Conservation (phyloP, 2,888 invertebrate species). For the Hirtodrosophila confusa region DNA sequence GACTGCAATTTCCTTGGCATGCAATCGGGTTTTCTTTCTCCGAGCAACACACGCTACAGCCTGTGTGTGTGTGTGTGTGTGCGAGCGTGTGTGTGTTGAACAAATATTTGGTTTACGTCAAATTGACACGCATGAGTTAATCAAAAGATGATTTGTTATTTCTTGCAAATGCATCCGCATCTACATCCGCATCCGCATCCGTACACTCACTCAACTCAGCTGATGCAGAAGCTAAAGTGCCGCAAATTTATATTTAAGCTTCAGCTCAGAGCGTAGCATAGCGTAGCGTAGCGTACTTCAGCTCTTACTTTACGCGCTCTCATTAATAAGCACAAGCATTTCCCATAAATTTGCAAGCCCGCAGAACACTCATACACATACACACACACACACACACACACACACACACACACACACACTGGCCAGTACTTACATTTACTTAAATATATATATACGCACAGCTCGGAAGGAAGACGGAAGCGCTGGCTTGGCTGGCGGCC, state of each 20-base stretch:
- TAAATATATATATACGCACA: constrained; percentile 37
- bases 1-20: constrained; percentile 76
- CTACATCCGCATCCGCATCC: constrained; percentile 23
- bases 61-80: constrained; percentile 8
- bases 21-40: constrained; percentile 58
- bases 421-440: constrained; percentile 52
- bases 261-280: constrained; percentile 15
- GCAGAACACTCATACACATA: constrained; percentile 12
- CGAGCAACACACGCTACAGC: background rate
- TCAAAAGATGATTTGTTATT: constrained; percentile 80
- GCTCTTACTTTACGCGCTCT: constrained; percentile 48
- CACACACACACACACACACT: constrained; percentile 11
- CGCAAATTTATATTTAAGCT: constrained; percentile 46
- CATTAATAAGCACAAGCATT: constrained; percentile 73
- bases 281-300: constrained; percentile 28
- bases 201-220: constrained; percentile 10
- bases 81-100: constrained; percentile 57
- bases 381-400: constrained; percentile 6
- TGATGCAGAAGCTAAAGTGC: constrained; percentile 31
- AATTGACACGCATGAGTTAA: constrained; percentile 80
- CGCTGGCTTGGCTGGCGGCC: constrained; percentile 29
- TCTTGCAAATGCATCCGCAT: constrained; percentile 76
- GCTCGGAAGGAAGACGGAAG: constrained; percentile 17
- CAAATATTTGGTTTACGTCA: constrained; percentile 78
- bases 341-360: constrained; percentile 56